Evolutionary conservation across 2,888 invertebrate genomes (phyloP).

Genomic region (Tetrapedia diversipes): DNA sequence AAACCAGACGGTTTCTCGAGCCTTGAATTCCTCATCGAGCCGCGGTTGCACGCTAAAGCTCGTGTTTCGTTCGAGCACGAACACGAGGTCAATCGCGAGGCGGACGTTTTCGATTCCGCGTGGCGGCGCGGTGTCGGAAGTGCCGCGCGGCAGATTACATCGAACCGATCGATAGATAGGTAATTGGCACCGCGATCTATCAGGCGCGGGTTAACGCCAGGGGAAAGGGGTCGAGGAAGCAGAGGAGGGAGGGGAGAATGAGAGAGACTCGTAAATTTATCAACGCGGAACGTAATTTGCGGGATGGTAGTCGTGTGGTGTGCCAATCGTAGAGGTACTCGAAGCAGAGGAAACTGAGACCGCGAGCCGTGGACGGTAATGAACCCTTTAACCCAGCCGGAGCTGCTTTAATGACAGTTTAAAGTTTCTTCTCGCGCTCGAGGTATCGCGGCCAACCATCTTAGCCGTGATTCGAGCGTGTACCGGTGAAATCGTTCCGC

Average conservation of each 20-base stretch:
- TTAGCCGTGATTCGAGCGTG: conserved; percentile 58
- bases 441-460: conserved; percentile 63
- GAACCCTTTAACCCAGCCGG: conserved; percentile 65
- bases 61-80: not conserved
- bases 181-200: conserved; percentile 25
- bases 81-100: conserved; percentile 9
- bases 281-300: conserved; percentile 54
- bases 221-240: too few species aligned
- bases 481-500: conserved; percentile 29
- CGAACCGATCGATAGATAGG: conserved; percentile 26
- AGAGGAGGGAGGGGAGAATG: conserved; percentile 2
- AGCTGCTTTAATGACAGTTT: conserved; percentile 70
- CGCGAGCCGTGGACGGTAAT: conserved; percentile 62
- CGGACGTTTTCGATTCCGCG: conserved; percentile 35
- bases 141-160: conserved; percentile 25
- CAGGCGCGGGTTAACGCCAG: conserved; percentile 33
- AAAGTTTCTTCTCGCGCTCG: conserved; percentile 69
- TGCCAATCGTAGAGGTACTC: conserved; percentile 28
- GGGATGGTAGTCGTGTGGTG: conserved; percentile 42
- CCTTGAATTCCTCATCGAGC: not conserved
- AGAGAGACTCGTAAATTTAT: conserved; percentile 57
- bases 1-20: not conserved
- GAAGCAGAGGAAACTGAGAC: conserved; percentile 57
- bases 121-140: conserved; percentile 37
- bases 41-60: not conserved